phyloP scores from a whole-genome alignment of 2,797 vertebrate species.

The Vireo griseus region DNA sequence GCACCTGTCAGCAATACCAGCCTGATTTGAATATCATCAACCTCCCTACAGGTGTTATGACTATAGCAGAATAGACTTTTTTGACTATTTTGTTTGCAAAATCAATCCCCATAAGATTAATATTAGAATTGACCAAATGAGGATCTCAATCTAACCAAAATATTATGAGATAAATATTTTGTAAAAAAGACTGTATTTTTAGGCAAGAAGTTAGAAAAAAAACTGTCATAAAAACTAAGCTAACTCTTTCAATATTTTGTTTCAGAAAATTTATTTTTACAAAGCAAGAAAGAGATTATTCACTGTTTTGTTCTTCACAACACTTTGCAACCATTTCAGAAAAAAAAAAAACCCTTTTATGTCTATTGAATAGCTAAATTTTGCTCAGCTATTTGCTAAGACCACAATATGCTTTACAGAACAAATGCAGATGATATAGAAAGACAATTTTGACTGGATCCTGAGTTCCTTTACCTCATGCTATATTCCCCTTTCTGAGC shows the following conservation, averaged over 20 bases:
- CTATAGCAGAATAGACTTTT: not conserved
- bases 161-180: not conserved
- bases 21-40: not conserved
- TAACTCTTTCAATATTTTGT: not conserved
- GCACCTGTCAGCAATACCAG: not conserved
- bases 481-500: not conserved
- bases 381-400: not conserved
- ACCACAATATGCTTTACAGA: not conserved
- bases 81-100: not conserved
- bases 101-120: not conserved
- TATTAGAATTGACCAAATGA: not conserved
- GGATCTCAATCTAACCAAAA: not conserved
- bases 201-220: not conserved
- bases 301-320: not conserved
- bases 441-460: not conserved
- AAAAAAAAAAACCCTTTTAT: not conserved
- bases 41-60: rapidly evolving
- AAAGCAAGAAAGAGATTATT: not conserved
- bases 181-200: not conserved
- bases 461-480: not conserved
- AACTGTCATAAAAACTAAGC: not conserved
- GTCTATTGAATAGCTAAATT: not conserved
- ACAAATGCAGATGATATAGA: not conserved
- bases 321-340: not conserved
- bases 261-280: not conserved